These are phyloP conservation scores for Balaeniceps rex DNA, from an alignment of 2,113 vertebrate genomes.

Conservation along the genomic window DNA sequence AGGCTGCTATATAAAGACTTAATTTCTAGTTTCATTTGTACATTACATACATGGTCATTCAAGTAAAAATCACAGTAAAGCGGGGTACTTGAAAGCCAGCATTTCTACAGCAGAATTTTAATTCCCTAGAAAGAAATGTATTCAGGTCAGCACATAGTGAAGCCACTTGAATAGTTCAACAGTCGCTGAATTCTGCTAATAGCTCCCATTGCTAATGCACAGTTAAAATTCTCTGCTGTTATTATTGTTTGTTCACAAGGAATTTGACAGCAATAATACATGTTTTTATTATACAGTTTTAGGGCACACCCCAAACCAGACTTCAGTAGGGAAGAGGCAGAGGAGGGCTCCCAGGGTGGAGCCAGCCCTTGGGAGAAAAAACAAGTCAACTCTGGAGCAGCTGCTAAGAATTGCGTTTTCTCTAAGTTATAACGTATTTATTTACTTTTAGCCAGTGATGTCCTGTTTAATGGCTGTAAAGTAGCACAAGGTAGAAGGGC, in stretches of 20 bases:
- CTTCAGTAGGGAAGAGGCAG: background rate
- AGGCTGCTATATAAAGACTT: background rate
- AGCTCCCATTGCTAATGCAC: background rate
- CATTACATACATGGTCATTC: background rate
- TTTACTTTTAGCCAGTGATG: background rate
- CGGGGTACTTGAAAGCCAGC: background rate
- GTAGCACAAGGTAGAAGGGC: background rate
- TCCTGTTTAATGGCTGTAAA: background rate
- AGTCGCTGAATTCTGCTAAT: background rate
- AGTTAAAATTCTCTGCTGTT: background rate
- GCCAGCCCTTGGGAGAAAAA: background rate
- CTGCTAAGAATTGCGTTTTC: background rate
- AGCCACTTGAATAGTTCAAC: background rate
- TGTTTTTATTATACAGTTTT: background rate
- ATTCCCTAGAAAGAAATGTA: background rate
- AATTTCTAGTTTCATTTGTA: background rate
- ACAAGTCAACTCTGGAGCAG: background rate
- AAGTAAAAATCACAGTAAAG: background rate
- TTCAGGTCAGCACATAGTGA: background rate
- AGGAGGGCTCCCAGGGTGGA: background rate
- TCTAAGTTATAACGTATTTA: background rate
- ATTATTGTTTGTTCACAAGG: background rate
- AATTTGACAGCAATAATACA: background rate
- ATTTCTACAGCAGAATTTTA: conserved; percentile 6
- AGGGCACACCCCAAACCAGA: background rate